Conservation (phyloP, 1,140 invertebrate genomes). For the Drosophila nebulosa region DNA sequence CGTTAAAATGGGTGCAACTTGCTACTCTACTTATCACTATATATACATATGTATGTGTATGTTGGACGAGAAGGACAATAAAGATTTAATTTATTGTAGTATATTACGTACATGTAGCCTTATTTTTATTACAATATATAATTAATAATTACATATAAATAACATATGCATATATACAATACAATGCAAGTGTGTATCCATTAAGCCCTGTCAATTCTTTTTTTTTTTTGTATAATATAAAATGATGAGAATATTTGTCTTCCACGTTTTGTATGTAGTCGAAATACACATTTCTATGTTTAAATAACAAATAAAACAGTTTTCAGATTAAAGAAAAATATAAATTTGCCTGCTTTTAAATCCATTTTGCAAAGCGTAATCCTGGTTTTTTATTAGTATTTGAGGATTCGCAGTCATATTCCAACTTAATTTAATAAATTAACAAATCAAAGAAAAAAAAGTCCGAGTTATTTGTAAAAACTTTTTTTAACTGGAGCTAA, state of each 20-base stretch:
- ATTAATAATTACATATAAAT: slow-evolving; percentile 31
- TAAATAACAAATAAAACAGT: slow-evolving; percentile 1
- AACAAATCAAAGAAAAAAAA: too few species aligned
- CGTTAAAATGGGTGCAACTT: slow-evolving; percentile 56
- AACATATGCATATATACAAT: slow-evolving; percentile 31
- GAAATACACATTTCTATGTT: not conserved
- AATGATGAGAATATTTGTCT: not conserved
- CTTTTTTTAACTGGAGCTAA: too few species aligned
- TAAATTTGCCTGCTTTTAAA: not conserved
- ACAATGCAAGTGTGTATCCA: slow-evolving; percentile 14
- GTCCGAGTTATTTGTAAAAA: too few species aligned
- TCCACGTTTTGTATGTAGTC: slow-evolving; percentile 10
- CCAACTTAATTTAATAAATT: too few species aligned
- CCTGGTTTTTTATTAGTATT: too few species aligned
- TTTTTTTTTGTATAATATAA: slow-evolving; percentile 5
- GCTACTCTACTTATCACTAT: slow-evolving; percentile 27
- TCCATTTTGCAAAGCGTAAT: too few species aligned
- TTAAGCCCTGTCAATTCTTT: not conserved
- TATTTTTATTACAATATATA: slow-evolving; percentile 48
- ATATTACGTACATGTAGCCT: slow-evolving; percentile 59
- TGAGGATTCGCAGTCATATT: too few species aligned
- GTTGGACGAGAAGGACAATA: slow-evolving; percentile 50
- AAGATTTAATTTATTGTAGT: slow-evolving; percentile 72
- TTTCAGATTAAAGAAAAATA: not conserved
- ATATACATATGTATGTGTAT: slow-evolving; percentile 18